These are phyloP conservation scores for Cataglyphis altisquamis DNA, from an alignment of 2,888 invertebrate species.

Conservation along the genomic window DNA sequence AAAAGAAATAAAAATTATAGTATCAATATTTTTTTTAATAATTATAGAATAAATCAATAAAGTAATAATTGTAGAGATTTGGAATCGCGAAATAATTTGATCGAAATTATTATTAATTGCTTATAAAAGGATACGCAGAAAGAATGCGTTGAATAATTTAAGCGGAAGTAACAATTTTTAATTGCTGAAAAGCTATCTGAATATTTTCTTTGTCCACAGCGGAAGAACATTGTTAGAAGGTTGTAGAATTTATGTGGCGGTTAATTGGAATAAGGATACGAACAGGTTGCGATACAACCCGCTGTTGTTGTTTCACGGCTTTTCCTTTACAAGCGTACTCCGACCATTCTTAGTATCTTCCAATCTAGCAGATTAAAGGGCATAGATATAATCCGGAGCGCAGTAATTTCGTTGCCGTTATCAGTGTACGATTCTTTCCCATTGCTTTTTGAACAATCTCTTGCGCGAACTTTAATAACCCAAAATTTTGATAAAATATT, in stretches of 20 bases:
- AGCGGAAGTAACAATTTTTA: constrained; percentile 15
- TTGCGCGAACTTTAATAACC: background rate
- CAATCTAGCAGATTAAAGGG: constrained; percentile 52
- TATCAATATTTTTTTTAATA: background rate
- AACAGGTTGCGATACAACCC: constrained; percentile 41
- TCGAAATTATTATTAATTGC: background rate
- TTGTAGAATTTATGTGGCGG: constrained; percentile 49
- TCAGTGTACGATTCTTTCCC: constrained; percentile 24
- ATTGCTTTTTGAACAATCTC: constrained; percentile 12
- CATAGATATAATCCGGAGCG: constrained; percentile 40
- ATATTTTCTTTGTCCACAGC: constrained; percentile 42
- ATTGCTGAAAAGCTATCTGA: constrained; percentile 27
- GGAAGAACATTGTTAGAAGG: constrained; percentile 40
- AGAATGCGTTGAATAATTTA: background rate
- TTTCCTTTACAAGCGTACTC: constrained; percentile 23
- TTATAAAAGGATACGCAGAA: background rate
- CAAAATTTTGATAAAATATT: constrained; percentile 36
- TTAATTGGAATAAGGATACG: constrained; percentile 51
- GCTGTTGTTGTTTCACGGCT: constrained; percentile 30
- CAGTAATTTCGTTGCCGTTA: constrained; percentile 45
- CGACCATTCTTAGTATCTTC: constrained; percentile 44
- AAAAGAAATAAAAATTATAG: background rate
- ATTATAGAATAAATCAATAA: constrained; percentile 12
- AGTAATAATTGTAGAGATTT: background rate
- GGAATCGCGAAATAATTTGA: background rate